Evolutionary conservation across 64 coral and sea anemone genomes (phyloP).

Genomic region (Dendrophyllia cribrosa): DNA sequence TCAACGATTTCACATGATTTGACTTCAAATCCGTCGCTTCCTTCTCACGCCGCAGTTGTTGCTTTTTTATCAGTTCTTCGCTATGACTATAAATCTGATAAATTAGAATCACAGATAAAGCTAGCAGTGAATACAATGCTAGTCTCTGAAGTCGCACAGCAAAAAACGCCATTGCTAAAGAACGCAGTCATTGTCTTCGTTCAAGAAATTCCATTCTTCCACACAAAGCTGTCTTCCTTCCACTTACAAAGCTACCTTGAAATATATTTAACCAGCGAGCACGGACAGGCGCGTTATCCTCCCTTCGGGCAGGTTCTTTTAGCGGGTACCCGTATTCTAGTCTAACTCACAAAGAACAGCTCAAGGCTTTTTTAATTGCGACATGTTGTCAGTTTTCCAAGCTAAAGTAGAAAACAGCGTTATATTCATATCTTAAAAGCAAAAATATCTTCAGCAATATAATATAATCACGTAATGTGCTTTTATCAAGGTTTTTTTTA

Average conservation of each 20-base stretch:
- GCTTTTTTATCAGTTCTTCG: conserved; percentile 15
- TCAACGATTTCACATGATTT: background rate
- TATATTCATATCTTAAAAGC: no score
- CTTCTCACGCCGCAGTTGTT: background rate
- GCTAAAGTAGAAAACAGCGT: no score
- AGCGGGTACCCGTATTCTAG: conserved; percentile 34
- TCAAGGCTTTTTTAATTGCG: background rate
- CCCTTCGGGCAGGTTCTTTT: background rate
- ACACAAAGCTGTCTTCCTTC: background rate
- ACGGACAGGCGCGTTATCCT: background rate
- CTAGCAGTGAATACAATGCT: conserved; percentile 43
- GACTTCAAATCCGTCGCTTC: conserved; percentile 3
- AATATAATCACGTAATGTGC: no score
- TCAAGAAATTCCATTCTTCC: conserved; percentile 16
- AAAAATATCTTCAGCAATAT: no score
- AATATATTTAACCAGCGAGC: background rate
- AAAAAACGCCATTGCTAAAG: conserved; percentile 45
- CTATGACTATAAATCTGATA: conserved; percentile 74
- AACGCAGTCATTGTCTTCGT: conserved; percentile 17
- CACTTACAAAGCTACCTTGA: background rate
- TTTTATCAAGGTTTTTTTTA: no score
- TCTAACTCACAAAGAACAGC: background rate
- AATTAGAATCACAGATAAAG: conserved; percentile 35
- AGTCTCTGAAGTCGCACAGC: conserved; percentile 65
- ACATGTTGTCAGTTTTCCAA: no score